A percentile compares a stretch with the other conserved stretches of the same genome.
These are phyloP conservation scores for Eurosta solidaginis DNA, from an alignment of 1,140 invertebrate genomes.

Conservation along the genomic window DNA sequence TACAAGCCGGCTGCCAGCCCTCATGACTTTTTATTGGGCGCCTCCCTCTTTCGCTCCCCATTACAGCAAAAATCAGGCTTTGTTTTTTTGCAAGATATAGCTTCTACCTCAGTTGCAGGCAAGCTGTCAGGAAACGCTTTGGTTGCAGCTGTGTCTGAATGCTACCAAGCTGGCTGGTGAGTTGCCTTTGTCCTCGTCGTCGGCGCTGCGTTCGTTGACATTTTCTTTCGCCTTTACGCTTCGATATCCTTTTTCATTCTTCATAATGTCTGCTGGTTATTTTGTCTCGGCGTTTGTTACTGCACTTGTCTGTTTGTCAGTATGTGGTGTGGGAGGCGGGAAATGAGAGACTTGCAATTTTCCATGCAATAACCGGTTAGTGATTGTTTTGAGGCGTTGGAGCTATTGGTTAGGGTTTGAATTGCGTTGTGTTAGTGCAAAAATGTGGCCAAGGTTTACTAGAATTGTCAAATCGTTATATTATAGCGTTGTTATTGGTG, in stretches of 20 bases:
- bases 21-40: neutral
- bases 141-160: slow-evolving; percentile 12
- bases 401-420: neutral
- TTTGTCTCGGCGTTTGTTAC: neutral
- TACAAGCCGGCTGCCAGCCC: neutral
- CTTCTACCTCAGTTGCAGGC: neutral
- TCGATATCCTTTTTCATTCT: neutral
- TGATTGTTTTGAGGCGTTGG: neutral
- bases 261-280: neutral
- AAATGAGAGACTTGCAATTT: neutral
- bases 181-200: neutral
- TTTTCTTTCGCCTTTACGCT: slow-evolving; percentile 19
- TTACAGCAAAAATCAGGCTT: neutral
- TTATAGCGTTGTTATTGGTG: neutral
- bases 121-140: slow-evolving; percentile 3
- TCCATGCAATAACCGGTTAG: neutral
- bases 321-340: neutral
- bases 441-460: neutral
- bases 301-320: neutral
- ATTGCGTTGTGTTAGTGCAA: neutral
- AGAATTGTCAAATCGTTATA: neutral
- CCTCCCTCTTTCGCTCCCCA: neutral
- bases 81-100: neutral
- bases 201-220: slow-evolving; percentile 19
- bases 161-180: too few species aligned